Percentiles rank a stretch among this genome's conserved stretches.
Conservation (phyloP, 2,797 vertebrate genomes). For the Steatocranus sp. region DNA sequence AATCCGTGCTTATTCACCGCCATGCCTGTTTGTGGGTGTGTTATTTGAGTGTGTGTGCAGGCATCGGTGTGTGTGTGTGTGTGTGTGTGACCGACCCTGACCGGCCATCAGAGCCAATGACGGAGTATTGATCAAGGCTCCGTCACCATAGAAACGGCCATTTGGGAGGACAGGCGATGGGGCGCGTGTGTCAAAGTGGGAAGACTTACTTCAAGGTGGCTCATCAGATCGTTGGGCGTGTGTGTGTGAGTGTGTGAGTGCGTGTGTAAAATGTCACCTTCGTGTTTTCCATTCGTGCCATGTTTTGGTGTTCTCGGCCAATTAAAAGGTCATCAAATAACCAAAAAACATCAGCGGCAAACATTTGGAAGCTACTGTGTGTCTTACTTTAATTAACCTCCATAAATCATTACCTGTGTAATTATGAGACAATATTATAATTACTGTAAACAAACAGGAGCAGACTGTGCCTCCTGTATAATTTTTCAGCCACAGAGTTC, state of each 20-base stretch:
- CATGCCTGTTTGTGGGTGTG: conserved; percentile 53
- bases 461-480: not conserved
- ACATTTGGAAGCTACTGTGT: not conserved
- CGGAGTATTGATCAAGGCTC: conserved; percentile 73
- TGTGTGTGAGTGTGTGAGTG: conserved; percentile 21
- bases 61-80: conserved; percentile 18
- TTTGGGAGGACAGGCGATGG: conserved; percentile 60
- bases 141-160: conserved; percentile 70
- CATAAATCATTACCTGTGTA: conserved; percentile 5
- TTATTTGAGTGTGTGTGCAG: conserved; percentile 2
- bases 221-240: conserved; percentile 19
- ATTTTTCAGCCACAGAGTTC: not conserved
- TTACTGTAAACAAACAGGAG: not conserved
- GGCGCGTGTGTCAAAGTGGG: conserved; percentile 59
- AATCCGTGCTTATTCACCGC: conserved; percentile 67
- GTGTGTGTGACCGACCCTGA: conserved; percentile 61
- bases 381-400: conserved; percentile 5
- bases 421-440: conserved; percentile 14
- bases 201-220: conserved; percentile 70
- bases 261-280: conserved; percentile 37
- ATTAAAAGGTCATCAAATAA: conserved; percentile 43
- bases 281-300: conserved; percentile 5
- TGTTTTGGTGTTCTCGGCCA: not conserved
- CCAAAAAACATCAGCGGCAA: not conserved
- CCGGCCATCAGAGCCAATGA: conserved; percentile 73